A percentile compares a stretch with the other conserved stretches of the same genome.
Conservation (phyloP, 2,888 invertebrate species). For the Scaptomyza reducta region DNA sequence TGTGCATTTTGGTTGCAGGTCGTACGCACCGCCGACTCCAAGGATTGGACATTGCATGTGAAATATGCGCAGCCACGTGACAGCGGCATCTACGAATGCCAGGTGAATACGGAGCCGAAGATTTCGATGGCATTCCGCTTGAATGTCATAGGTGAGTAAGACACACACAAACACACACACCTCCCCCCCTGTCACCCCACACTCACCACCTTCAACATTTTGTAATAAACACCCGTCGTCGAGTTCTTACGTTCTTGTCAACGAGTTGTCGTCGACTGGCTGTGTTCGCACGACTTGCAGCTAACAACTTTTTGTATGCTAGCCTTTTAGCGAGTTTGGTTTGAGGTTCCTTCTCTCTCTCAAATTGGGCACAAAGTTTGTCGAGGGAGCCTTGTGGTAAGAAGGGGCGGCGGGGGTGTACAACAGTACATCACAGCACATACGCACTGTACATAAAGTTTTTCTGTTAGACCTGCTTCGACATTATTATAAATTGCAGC, state of each 20-base stretch:
- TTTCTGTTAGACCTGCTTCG: slow-evolving; percentile 27
- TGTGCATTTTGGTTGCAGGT: slow-evolving; percentile 75
- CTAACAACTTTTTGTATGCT: slow-evolving; percentile 29
- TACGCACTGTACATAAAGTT: slow-evolving; percentile 30
- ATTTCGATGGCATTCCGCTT: slow-evolving; percentile 94
- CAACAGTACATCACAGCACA: background rate
- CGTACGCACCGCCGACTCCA: slow-evolving; percentile 88
- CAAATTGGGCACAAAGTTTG: slow-evolving; percentile 66
- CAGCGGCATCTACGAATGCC: slow-evolving; percentile 88
- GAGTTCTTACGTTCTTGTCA: slow-evolving; percentile 58
- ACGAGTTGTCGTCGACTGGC: slow-evolving; percentile 32
- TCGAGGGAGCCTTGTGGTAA: slow-evolving; percentile 2
- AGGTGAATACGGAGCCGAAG: slow-evolving; percentile 92
- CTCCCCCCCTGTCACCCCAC: too few species aligned
- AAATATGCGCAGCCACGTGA: slow-evolving; percentile 94
- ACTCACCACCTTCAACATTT: background rate
- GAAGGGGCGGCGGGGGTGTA: background rate
- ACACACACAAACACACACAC: background rate
- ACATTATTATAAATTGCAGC: slow-evolving; percentile 18
- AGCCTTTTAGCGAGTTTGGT: background rate
- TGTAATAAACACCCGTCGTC: slow-evolving; percentile 16
- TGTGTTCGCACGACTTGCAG: slow-evolving; percentile 49
- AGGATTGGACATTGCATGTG: slow-evolving; percentile 95
- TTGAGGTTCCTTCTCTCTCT: slow-evolving; percentile 42
- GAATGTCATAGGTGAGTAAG: slow-evolving; percentile 90